Evolutionary conservation across 1,140 invertebrate genomes (phyloP).

Genomic region (Charaxes varanes): DNA sequence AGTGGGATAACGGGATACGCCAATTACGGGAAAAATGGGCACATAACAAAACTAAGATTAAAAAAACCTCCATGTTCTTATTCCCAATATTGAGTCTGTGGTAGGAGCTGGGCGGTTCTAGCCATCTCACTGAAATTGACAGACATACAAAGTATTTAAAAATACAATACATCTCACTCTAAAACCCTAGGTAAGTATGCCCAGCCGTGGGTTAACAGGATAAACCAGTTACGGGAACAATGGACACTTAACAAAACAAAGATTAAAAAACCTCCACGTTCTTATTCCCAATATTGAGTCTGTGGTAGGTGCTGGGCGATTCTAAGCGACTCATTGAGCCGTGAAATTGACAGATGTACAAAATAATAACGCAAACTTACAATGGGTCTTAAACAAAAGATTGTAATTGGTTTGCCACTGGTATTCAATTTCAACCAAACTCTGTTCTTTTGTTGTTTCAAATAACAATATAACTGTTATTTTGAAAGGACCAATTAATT

Average conservation of each 20-base stretch:
- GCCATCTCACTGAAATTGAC: conserved; percentile 10
- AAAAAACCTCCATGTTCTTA: too few relatives aligned
- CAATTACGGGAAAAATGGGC: too few relatives aligned
- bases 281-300: conserved; percentile 9
- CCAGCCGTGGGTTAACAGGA: too few relatives aligned
- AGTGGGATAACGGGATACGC: too few relatives aligned
- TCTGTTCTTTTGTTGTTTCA: conserved; percentile 8
- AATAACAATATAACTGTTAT: conserved; percentile 4
- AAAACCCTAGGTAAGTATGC: too few relatives aligned
- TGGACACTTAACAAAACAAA: too few relatives aligned
- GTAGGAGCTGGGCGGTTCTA: conserved; percentile 2
- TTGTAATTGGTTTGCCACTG: conserved; percentile 5
- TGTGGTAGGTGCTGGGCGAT: conserved; percentile 5
- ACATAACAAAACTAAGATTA: too few relatives aligned
- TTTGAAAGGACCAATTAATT: conserved; percentile 2
- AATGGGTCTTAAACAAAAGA: conserved; percentile 8
- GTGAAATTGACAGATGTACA: conserved; percentile 14
- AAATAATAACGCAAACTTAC: conserved; percentile 13
- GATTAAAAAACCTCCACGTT: too few relatives aligned
- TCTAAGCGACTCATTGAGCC: conserved; percentile 5
- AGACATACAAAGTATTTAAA: conserved; percentile 15
- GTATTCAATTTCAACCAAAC: conserved; percentile 5
- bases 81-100: conserved; percentile 10
- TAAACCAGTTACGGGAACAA: too few relatives aligned
- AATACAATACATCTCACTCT: too few relatives aligned